Evolutionary conservation across 2,888 invertebrate species (phyloP), one percentile per base, ranked within the genome.

Genomic region (Prosopocoilus inquinatus): DNA sequence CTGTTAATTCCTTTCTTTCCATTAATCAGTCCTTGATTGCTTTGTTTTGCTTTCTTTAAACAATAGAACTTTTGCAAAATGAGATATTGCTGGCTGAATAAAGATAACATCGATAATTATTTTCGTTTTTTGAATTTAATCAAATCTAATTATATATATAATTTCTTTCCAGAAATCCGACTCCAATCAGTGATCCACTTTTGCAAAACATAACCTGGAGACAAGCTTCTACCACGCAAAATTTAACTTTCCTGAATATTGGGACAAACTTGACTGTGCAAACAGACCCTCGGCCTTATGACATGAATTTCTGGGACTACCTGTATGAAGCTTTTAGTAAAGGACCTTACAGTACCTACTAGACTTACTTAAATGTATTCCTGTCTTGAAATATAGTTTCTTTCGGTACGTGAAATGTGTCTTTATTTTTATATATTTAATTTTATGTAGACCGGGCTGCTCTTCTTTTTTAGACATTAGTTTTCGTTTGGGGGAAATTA

Each of bases 181-280:
- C 50, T 2, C 50, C 50, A 9, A 9, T 33, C 34, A 28, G 33
- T 7, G 50, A 50, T 32, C 44, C 50, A 5, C 43, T 50, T 12
- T 13, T 50, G 43, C 43, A 50, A 50, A 50, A 50, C 12, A 15
- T 50, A 12, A n/a, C 7, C 11, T 50, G 50, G 50, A 28, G 12
- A 1, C 16, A 16, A 9, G 33, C 34, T n/a, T 50, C 50, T 11
- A 28, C 13, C 8, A 9, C 13, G 9, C 28, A 41, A 4, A 33
- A 43, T 20, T 41, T 50, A n/a, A 35, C 41, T 2, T 50, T 43
- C 12, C 9, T 50, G 44, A 44, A 50, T 11, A 50, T 50, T 8
- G 41, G 43, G 5, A 32, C 13, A 9, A 28, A 33, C 44, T 13
- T 50, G 41, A 41, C 9, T 3, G 9, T 43, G 2, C 16, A 44